phyloP scores from a whole-genome alignment of 2,888 invertebrate species.

The Adelognathus sp. region DNA sequence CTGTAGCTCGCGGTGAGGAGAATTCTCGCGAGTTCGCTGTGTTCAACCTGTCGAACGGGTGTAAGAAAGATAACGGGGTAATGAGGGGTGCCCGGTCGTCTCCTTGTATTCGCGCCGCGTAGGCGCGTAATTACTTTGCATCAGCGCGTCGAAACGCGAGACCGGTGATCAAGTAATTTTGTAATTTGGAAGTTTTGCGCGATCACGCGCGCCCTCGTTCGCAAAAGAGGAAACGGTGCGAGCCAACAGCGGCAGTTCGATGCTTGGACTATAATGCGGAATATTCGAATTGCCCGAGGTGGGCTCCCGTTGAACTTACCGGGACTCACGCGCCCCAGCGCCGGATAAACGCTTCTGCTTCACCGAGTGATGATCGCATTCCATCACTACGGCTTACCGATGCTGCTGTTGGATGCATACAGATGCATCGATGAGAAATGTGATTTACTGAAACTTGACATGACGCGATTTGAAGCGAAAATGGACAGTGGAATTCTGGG shows the following conservation, averaged over 20 bases:
- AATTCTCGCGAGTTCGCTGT: neutral
- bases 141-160: constrained; percentile 57
- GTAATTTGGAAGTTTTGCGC: constrained; percentile 70
- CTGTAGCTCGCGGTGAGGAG: constrained; percentile 13
- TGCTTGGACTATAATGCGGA: too few species aligned
- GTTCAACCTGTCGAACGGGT: constrained; percentile 39
- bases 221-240: constrained; percentile 4
- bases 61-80: constrained; percentile 55
- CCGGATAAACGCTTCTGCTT: constrained; percentile 27
- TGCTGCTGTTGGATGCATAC: neutral
- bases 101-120: constrained; percentile 69
- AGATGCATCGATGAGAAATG: neutral
- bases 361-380: neutral
- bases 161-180: constrained; percentile 73
- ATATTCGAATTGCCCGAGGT: neutral
- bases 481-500: too few species aligned
- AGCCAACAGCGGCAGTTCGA: neutral
- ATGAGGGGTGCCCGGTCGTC: constrained; percentile 60
- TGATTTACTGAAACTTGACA: neutral
- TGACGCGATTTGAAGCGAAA: neutral
- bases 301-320: constrained; percentile 11
- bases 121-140: constrained; percentile 70
- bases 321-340: constrained; percentile 8
- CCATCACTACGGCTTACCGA: neutral
- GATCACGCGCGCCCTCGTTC: constrained; percentile 32